Evolutionary conservation across 2,888 invertebrate genomes (phyloP).

Genomic region (Lordiphosa fenestrarum): DNA sequence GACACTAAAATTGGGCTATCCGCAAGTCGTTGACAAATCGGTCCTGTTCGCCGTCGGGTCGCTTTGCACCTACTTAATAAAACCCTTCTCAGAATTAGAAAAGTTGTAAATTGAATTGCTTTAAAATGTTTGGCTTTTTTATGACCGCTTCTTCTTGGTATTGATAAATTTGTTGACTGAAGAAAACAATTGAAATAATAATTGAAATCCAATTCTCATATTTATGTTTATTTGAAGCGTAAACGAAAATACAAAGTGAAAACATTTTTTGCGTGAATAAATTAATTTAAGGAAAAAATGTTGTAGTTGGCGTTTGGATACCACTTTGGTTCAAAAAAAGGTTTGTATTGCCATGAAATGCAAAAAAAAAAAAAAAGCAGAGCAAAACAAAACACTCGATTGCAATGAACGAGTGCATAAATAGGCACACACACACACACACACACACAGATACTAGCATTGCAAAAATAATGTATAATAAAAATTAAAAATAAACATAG

Average conservation of each 20-base stretch:
- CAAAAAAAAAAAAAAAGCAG: conserved; percentile 46
- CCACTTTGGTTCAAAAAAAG: conserved; percentile 52
- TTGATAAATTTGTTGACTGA: too few relatives aligned
- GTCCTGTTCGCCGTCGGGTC: too few relatives aligned
- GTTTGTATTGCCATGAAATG: conserved; percentile 43
- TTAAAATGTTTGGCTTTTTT: too few relatives aligned
- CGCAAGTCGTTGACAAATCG: too few relatives aligned
- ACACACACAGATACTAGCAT: conserved; percentile 23
- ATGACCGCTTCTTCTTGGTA: too few relatives aligned
- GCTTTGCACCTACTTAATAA: too few relatives aligned
- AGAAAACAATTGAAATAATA: conserved; percentile 26
- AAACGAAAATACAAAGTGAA: conserved; percentile 52
- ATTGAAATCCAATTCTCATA: conserved; percentile 39
- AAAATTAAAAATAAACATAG: conserved; percentile 64
- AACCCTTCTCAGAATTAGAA: too few relatives aligned
- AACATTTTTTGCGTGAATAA: conserved; percentile 51
- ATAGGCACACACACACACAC: conserved; percentile 32
- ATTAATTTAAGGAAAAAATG: conserved; percentile 46
- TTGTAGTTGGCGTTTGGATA: conserved; percentile 57
- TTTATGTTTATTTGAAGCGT: conserved; percentile 56
- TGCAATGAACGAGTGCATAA: conserved; percentile 60
- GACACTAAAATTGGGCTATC: too few relatives aligned
- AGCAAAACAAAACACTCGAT: conserved; percentile 67
- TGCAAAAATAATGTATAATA: conserved; percentile 60
- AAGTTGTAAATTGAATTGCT: too few relatives aligned